Evolutionary conservation across 2,113 vertebrate species (phyloP), one percentile per base, ranked within the genome.

Genomic region (Centropus bengalensis): DNA sequence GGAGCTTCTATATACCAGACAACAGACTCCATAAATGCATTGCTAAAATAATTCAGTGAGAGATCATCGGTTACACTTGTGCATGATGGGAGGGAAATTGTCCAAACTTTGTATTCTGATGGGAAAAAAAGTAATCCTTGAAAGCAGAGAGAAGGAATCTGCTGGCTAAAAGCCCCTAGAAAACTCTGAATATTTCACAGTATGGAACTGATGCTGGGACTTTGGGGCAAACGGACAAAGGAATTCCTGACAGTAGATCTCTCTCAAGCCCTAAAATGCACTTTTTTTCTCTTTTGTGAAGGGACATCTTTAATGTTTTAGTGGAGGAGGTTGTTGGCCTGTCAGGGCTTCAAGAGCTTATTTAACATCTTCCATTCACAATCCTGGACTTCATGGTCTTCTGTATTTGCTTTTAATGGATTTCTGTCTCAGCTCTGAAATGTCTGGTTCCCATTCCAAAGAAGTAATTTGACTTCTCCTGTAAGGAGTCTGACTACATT

Each of bases 1-100:
- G 92, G 68, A 88, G 80, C 82, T 94, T 82, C 93, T 69, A 44
- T 51, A 88, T 36, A n/a, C 44, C 93, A 91, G 95, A 97, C 95
- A 91, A 86, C 88, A 90, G 92, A 62, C 95, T 96, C 95, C 94
- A 79, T 90, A 92, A 83, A 96, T 79, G 95, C 93, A 96, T 96
- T 94, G 93, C 90, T 96, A 71, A 97, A 90, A 97, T 96, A 95
- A 96, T 86, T 96, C 83, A 95, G 90, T 95, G 95, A 97, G 86
- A 93, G 88, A 90, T 93, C 92, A 96, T 97, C 95, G 91, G 92
- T 96, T 94, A 93, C 63, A 24, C 91, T 96, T 90, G 76, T 54
- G 69, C 80, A 78, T 0, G 23, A 93, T 62, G 88, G 86, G 86
- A 94, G 86, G 93, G 88, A 96, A 95, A 66, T 90, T 54, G 90